Evolutionary conservation across 2,113 vertebrate genomes (phyloP), one percentile per base, ranked within the genome.

Genomic region (Nothobranchius kuhntae): DNA sequence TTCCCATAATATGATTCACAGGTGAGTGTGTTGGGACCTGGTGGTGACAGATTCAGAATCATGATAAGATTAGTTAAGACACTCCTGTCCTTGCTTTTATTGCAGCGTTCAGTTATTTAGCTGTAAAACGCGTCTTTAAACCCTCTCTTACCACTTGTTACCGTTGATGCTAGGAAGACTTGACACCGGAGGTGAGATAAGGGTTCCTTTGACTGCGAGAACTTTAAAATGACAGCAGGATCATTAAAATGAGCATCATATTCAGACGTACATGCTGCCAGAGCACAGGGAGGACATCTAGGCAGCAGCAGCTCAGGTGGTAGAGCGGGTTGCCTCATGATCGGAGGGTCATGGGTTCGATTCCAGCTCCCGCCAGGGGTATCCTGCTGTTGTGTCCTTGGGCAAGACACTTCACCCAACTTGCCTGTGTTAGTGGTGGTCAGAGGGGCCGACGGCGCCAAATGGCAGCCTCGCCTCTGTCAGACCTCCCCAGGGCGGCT

Each of bases 1-100:
- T 94, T 98, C 94, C 92, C 98, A 96, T 86, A 95, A 92, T 79
- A 94, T 95, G 95, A 99, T 99, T 91, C 98, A 99, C 85, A 98
- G 98, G 98, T 98, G 88, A 95, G 80, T 36, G 50, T 9, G 53
- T 65, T 76, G 71, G 58, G 65, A 68, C 71, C 7, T 47, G 15
- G 1, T 7, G 44, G 24, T 15, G 51, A 47, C 53, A 26, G 54
- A 2, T 17, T 10, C 26, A 45, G 6, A 73, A 65, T 46, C 14
- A 38, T 24, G 61, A 70, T 42, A n/a, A 53, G 30, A 70, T 59
- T 46, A 40, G 13, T 13, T 50, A 70, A 74, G 47, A 30, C 30
- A 30, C 30, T 30, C 30, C 30, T 30, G 30, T 30, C 4, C 30
- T 30, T 30, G 30, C 30, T 30, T 30, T 30, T 30, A 30, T 30